Evolutionary conservation across 2,113 vertebrate species (phyloP).

Genomic region (Erythrocebus patas): DNA sequence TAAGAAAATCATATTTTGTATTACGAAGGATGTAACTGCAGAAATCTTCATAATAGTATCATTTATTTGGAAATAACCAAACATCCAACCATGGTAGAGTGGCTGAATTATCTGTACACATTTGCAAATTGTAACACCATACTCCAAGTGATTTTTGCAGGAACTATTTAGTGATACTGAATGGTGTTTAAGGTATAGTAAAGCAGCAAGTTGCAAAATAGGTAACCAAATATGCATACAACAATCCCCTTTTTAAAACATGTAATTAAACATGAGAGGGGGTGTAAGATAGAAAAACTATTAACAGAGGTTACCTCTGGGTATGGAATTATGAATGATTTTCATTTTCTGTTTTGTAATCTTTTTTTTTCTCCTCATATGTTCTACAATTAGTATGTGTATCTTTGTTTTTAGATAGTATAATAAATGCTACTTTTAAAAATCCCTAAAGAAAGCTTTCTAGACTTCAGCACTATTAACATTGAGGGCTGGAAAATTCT

Average conservation of each 20-base stretch:
- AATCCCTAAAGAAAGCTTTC: background rate
- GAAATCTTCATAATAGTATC: background rate
- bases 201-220: background rate
- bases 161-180: background rate
- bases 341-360: conserved; percentile 19
- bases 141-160: background rate
- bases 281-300: background rate
- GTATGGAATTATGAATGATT: background rate
- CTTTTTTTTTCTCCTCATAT: conserved; percentile 22
- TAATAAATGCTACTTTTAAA: background rate
- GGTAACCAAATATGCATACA: background rate
- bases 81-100: background rate
- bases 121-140: background rate
- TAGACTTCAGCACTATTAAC: background rate
- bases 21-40: background rate
- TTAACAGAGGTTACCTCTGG: background rate
- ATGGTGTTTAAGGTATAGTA: background rate
- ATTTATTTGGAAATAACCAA: conserved; percentile 33
- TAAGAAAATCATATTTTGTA: background rate
- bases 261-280: background rate
- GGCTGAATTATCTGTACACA: background rate
- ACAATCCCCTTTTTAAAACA: background rate
- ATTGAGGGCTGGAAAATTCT: background rate
- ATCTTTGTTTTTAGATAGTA: background rate
- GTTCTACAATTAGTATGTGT: conserved; percentile 14